These are phyloP conservation scores for Chelonus formosanus DNA, from an alignment of 2,888 invertebrate genomes.

Conservation along the genomic window DNA sequence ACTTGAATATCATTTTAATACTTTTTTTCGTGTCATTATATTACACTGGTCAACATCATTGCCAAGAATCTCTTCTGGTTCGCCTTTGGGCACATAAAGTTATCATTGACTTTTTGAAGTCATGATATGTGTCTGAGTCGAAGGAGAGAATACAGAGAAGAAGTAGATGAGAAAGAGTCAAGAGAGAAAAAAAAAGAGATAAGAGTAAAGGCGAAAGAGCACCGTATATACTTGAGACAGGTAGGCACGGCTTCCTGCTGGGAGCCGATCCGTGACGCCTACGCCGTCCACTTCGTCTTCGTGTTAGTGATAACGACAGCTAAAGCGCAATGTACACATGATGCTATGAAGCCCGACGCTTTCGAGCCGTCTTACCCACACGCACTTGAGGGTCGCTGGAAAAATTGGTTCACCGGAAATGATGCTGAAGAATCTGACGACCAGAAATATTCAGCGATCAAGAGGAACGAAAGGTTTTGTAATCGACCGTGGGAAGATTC, in stretches of 20 bases:
- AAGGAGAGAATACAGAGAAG: conserved; percentile 8
- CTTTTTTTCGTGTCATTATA: background rate
- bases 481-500: conserved; percentile 46
- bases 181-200: conserved; percentile 27
- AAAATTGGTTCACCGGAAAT: conserved; percentile 47
- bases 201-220: conserved; percentile 44
- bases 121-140: conserved; percentile 17
- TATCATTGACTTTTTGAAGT: conserved; percentile 16
- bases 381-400: background rate
- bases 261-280: conserved; percentile 58
- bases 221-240: conserved; percentile 37
- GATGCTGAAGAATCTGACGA: conserved; percentile 9
- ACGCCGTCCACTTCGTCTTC: conserved; percentile 48
- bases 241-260: conserved; percentile 57
- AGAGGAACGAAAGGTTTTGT: background rate
- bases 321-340: background rate
- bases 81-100: conserved; percentile 18
- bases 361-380: background rate
- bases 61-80: conserved; percentile 5
- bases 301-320: conserved; percentile 32
- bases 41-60: background rate
- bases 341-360: conserved; percentile 12
- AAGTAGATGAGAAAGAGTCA: conserved; percentile 28
- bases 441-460: no score
- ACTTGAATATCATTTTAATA: no score